These are phyloP conservation scores for Bombus waltoni DNA, from an alignment of 1,140 invertebrate genomes.

Conservation along the genomic window DNA sequence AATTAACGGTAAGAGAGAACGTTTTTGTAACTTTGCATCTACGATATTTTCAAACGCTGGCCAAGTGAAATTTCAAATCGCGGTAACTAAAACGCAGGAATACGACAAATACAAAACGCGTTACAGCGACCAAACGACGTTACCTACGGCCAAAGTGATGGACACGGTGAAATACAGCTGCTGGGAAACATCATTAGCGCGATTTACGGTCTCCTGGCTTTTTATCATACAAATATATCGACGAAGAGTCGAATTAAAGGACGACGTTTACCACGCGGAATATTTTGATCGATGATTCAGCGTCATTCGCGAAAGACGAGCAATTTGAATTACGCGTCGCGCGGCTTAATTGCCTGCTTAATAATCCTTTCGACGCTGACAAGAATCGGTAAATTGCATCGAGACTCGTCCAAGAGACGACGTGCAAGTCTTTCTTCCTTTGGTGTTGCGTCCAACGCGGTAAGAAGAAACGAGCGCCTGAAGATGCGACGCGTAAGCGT, in stretches of 20 bases:
- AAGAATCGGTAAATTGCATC: conserved; percentile 29
- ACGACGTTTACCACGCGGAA: background rate
- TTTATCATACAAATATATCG: background rate
- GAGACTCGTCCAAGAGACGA: conserved; percentile 37
- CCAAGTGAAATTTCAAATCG: background rate
- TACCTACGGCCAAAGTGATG: background rate
- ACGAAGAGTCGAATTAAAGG: background rate
- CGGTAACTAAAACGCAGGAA: background rate
- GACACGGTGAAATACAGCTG: no score
- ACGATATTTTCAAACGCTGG: background rate
- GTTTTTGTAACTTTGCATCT: background rate
- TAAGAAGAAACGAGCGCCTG: background rate
- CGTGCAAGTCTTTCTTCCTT: conserved; percentile 25
- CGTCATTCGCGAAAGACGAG: conserved; percentile 22
- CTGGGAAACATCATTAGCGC: no score
- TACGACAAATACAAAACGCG: background rate
- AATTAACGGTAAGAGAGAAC: background rate
- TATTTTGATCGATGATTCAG: conserved; percentile 23
- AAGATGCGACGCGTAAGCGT: no score
- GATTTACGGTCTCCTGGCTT: background rate
- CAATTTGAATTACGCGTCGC: conserved; percentile 39
- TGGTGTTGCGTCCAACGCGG: background rate
- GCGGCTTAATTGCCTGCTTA: conserved; percentile 35
- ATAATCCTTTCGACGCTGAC: conserved; percentile 35
- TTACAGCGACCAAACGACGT: background rate